Percentiles rank a stretch among this genome's conserved stretches.
These are phyloP conservation scores for Grammatotria lemairii DNA, from an alignment of 2,113 vertebrate species.

Conservation along the genomic window DNA sequence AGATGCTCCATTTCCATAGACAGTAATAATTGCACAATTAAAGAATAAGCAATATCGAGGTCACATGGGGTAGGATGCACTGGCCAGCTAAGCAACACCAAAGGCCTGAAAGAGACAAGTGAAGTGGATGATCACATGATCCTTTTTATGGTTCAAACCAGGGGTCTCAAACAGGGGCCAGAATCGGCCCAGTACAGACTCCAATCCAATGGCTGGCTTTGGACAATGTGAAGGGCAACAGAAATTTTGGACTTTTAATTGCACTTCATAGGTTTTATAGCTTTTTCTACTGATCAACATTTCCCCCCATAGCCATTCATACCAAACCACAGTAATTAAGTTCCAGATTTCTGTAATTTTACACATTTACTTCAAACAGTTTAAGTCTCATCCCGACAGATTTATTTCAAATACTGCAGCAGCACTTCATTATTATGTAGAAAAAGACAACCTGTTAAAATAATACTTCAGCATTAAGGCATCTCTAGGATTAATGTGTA, in stretches of 20 bases:
- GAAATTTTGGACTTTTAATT: neutral
- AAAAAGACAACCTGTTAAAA: neutral
- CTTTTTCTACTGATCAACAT: neutral
- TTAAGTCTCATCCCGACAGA: neutral
- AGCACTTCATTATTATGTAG: neutral
- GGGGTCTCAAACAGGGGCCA: neutral
- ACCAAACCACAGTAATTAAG: neutral
- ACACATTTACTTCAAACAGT: neutral
- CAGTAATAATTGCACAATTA: neutral
- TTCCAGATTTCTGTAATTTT: neutral
- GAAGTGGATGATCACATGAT: neutral
- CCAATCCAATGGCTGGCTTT: neutral
- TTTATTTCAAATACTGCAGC: neutral
- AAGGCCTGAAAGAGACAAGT: neutral
- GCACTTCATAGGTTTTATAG: neutral
- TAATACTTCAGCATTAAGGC: neutral
- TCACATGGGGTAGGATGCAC: neutral
- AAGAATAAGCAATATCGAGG: rapidly evolving
- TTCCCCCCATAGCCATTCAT: neutral
- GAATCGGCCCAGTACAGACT: rapidly evolving
- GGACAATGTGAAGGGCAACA: neutral
- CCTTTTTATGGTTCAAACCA: neutral
- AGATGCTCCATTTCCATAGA: neutral
- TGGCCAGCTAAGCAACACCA: neutral
- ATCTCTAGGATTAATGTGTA: neutral